Conservation (phyloP, 2,888 invertebrate species). For the Ichneumoninae sp. region DNA sequence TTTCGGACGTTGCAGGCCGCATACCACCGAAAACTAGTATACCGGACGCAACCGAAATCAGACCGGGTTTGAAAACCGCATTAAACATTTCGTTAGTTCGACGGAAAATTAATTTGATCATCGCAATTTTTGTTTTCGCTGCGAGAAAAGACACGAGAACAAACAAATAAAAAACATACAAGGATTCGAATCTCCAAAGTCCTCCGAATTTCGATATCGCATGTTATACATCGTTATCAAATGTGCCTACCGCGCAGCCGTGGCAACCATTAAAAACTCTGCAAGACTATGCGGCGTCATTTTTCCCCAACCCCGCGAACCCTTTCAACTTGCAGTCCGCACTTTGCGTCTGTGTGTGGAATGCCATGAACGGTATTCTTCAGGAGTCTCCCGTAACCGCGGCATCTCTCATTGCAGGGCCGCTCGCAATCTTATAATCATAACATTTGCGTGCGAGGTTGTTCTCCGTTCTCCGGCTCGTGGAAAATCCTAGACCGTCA, state of each 20-base stretch:
- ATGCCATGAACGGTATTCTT: slow-evolving; percentile 1
- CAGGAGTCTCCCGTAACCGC: not conserved
- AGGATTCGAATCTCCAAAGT: too few relatives aligned
- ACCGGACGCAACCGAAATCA: slow-evolving; percentile 1
- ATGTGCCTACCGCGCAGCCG: not conserved
- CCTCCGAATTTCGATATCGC: not conserved
- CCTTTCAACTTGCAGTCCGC: not conserved
- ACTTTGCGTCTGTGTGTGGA: not conserved
- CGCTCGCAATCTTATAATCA: slow-evolving; percentile 11
- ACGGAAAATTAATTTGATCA: not conserved
- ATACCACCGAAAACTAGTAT: not conserved
- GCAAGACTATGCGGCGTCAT: slow-evolving; percentile 7
- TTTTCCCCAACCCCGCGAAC: slow-evolving; percentile 21
- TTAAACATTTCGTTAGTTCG: not conserved
- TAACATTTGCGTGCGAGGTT: slow-evolving; percentile 52
- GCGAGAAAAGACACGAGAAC: not conserved
- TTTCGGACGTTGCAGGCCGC: not conserved
- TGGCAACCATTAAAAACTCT: not conserved
- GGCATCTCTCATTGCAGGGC: slow-evolving; percentile 8
- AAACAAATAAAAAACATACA: not conserved
- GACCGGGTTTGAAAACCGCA: not conserved
- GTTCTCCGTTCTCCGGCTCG: slow-evolving; percentile 26
- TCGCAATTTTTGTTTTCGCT: not conserved
- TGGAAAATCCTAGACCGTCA: slow-evolving; percentile 29
- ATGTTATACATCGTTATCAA: not conserved